Base-by-base conservation (phyloP, 2,113 vertebrate species). In the Leuciscus idus region DNA sequence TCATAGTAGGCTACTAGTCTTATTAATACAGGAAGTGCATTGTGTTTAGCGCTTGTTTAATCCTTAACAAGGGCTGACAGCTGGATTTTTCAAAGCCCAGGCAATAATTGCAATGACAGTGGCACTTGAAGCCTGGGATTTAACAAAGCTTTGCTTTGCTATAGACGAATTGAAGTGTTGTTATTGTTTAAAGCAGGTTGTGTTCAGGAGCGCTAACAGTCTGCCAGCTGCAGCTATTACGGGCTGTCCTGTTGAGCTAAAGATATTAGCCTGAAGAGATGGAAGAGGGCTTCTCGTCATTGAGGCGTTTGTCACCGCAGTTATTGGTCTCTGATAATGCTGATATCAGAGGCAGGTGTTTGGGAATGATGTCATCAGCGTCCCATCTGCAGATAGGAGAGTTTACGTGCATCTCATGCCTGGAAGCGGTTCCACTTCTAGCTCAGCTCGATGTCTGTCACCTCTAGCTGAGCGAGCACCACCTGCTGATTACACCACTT, bases 171-270 rank as follows among this genome's bases (percentile, higher is more conserved):
- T 66, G 43, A 82, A 82, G 61, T 82, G 80, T 70, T 82, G 80
- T 82, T 70, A 52, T 52, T 33, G 62, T 82, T 82, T 70, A 82
- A 82, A 70, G 62, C 80, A 82, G 80, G 64, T 70, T 82, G 80
- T 70, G 80, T 70, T 82, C 43, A 4, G 80, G 46, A 70, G 28
- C 9, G 17, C 62, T 52, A 82, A 68, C 30, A 9, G 62, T 28
- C 62, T 26, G 26, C 61, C 80, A 82, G 80, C 80, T 82, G 80
- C 80, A 82, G 80, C 80, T 82, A 70, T 82, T 52, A 70, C 62
- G 12, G 10, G 21, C 80, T 55, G 80, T 82, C 64, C 28, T 68
- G 80, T 82, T 52, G 62, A 82, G 81, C 81, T 26, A 11, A 84
- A 57, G 64, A 23, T 28, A 68, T 70, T 70, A 83, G 30, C 50